Evolutionary conservation across 1,140 invertebrate genomes (phyloP).

Genomic region (Phenacoccus solenopsis): DNA sequence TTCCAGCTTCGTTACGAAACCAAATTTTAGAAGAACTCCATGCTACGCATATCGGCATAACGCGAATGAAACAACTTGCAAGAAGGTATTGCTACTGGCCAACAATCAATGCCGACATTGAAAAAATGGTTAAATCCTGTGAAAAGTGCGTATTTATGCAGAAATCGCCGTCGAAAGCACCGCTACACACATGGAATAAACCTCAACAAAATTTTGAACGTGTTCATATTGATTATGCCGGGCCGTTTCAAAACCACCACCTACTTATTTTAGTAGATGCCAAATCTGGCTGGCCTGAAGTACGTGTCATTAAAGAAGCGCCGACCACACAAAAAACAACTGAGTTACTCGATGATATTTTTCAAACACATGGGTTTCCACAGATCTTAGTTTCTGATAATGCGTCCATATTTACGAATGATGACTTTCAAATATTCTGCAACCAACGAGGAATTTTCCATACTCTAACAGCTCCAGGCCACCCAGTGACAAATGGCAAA

Average conservation of each 20-base stretch:
- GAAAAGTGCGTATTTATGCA: slow-evolving; percentile 24
- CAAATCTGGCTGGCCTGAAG: slow-evolving; percentile 30
- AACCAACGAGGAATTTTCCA: slow-evolving; percentile 27
- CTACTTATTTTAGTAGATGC: slow-evolving; percentile 36
- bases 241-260: slow-evolving; percentile 32
- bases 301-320: slow-evolving; percentile 14
- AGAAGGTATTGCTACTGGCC: not conserved
- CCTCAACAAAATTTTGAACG: slow-evolving; percentile 32
- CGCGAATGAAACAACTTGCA: slow-evolving; percentile 34
- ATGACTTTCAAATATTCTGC: slow-evolving; percentile 27
- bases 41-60: slow-evolving; percentile 22
- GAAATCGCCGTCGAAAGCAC: slow-evolving; percentile 25
- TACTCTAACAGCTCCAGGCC: slow-evolving; percentile 27
- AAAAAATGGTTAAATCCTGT: slow-evolving; percentile 23
- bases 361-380: slow-evolving; percentile 20
- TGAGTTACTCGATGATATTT: slow-evolving; percentile 18
- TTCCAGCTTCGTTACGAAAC: slow-evolving; percentile 18
- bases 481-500: slow-evolving; percentile 30
- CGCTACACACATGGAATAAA: slow-evolving; percentile 25
- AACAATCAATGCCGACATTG: slow-evolving; percentile 24
- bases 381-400: slow-evolving; percentile 23
- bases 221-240: slow-evolving; percentile 39
- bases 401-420: slow-evolving; percentile 24
- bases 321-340: slow-evolving; percentile 19
- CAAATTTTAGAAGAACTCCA: slow-evolving; percentile 22